Evolutionary conservation across 1,140 invertebrate genomes (phyloP).

Genomic region (Steinernema feltiae): DNA sequence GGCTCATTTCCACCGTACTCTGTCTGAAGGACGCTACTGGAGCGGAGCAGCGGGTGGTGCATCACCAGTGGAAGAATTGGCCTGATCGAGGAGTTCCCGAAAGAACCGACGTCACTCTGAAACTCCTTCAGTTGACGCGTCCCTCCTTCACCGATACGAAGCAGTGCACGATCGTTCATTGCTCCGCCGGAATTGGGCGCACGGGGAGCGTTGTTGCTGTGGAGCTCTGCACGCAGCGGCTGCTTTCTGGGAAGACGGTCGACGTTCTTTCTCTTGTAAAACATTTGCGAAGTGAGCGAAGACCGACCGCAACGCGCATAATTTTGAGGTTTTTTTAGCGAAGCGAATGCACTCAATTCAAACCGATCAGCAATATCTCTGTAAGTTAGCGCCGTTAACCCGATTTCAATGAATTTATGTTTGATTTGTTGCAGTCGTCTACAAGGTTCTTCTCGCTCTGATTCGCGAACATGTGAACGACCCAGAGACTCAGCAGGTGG

Average conservation of each 20-base stretch:
- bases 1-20: not conserved
- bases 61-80: conserved; percentile 4
- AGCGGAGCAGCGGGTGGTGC: not conserved
- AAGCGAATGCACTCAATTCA: conserved; percentile 7
- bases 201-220: not conserved
- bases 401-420: not conserved
- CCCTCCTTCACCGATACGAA: not conserved
- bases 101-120: not conserved
- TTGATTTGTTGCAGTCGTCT: not conserved
- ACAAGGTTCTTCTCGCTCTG: not conserved
- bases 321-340: not conserved
- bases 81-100: not conserved
- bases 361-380: not conserved
- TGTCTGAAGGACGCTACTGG: not conserved
- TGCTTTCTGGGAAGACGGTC: not conserved
- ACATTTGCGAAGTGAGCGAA: not conserved
- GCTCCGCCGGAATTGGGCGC: not conserved
- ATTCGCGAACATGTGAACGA: not conserved
- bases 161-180: not conserved
- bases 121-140: not conserved
- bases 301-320: too few relatives aligned
- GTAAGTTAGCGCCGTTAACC: conserved; percentile 5
- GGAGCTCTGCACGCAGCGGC: not conserved
- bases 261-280: not conserved
- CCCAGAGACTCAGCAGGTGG: not conserved